Evolutionary conservation across 2,888 invertebrate species (phyloP), one percentile per base, ranked within the genome.

Genomic region (Polydrusus pterygomalis): DNA sequence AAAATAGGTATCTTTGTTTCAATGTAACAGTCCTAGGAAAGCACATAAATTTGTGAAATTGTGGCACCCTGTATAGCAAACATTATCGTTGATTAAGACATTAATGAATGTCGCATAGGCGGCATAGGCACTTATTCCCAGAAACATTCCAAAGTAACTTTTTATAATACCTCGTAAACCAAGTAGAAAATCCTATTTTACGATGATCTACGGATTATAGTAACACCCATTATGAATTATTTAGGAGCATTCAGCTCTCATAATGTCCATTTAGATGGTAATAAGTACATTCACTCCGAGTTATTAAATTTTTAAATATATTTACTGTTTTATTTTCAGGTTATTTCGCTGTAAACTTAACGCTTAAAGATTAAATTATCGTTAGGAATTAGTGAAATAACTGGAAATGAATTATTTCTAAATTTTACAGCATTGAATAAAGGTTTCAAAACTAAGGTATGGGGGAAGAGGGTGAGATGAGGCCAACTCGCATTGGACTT

Each of bases 161-260:
- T 60, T 60, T 18, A 60, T 60, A 60, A 60, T 38, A 34, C 38
- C 25, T 34, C 62, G 70, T 70, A 54, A 25, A 6, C 49, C 65
- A 75, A 75, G 75, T 68, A 72, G 76, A 76, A 72, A 76, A 76
- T 72, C 72, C 76, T 76, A 43, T 38, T 76, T 76, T 76, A 76
- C 63, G 68, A 58, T 72, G 49, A 70, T 74, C 51, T 58, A 45
- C 51, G 70, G 74, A 54, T 74, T 74, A 74, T 58, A 45, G 30
- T 64, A 63, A 54, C 47, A 34, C 74, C 74, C 43, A 70, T 70
- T 74, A 64, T 74, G 70, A 69, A 69, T 74, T 74, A 74, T 74
- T 74, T 74, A 70, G 64, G 72, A 9, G 56, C 45, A 20, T 40
- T 67, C 17, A 54, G 38, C 49, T 17, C 58, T 18, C 15, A 54